Evolutionary conservation across 2,113 vertebrate genomes (phyloP).

Genomic region (Cairina moschata): DNA sequence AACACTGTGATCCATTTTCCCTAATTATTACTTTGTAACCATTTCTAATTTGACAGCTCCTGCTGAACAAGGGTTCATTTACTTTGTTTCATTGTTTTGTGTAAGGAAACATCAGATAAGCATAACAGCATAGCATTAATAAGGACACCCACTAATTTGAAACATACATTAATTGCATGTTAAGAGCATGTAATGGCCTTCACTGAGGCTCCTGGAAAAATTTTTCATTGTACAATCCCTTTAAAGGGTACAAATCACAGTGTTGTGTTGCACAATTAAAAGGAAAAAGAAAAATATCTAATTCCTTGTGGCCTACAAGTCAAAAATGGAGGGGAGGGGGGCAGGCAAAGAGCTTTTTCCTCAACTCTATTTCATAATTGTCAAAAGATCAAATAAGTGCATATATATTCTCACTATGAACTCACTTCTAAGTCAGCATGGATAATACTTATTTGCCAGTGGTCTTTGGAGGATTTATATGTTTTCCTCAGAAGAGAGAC

Average conservation of each 20-base stretch:
- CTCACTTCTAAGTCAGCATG: neutral
- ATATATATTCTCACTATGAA: neutral
- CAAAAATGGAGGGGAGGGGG: neutral
- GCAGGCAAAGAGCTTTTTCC: neutral
- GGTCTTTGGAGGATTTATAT: neutral
- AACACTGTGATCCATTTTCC: conserved; percentile 75
- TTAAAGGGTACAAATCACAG: neutral
- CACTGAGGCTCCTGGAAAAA: neutral
- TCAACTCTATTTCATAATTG: neutral
- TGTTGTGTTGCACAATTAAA: neutral
- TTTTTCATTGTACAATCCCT: neutral
- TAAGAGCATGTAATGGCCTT: conserved; percentile 21
- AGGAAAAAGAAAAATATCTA: neutral
- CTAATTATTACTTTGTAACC: conserved; percentile 76
- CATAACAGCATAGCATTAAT: conserved; percentile 12
- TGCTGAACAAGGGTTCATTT: conserved; percentile 72
- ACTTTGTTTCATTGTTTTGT: conserved; percentile 70
- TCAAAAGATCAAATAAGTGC: neutral
- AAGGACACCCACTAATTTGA: conserved; percentile 25
- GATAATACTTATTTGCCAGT: neutral
- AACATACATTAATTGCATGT: conserved; percentile 15
- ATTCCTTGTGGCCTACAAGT: neutral
- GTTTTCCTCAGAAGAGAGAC: neutral
- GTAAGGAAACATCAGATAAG: conserved; percentile 55
- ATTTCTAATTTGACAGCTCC: conserved; percentile 79